Conservation (phyloP, 2,888 invertebrate genomes). For the Nysson spinosus region DNA sequence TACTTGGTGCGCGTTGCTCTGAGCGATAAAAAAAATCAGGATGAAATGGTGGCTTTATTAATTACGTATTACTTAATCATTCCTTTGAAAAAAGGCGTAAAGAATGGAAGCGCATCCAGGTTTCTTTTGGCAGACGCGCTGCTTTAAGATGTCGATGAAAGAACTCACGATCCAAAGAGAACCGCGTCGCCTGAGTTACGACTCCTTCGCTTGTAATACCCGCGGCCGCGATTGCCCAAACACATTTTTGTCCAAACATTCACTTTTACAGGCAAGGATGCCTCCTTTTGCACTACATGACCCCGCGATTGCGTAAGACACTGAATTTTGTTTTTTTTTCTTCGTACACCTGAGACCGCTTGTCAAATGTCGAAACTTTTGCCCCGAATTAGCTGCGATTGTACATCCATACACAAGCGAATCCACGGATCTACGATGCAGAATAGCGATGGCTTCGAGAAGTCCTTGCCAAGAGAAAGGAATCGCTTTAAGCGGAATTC, state of each 20-base stretch:
- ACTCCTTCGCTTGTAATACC: not conserved
- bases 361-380: slow-evolving; percentile 52
- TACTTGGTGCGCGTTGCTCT: slow-evolving; percentile 42
- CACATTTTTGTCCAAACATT: slow-evolving; percentile 61
- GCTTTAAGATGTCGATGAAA: slow-evolving; percentile 29
- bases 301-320: slow-evolving; percentile 37
- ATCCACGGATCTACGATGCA: slow-evolving; percentile 16
- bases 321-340: slow-evolving; percentile 22
- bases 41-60: slow-evolving; percentile 57
- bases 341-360: not conserved
- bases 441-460: slow-evolving; percentile 33
- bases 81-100: slow-evolving; percentile 12
- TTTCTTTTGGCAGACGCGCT: slow-evolving; percentile 17
- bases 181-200: slow-evolving; percentile 1
- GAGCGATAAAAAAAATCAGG: slow-evolving; percentile 49
- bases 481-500: too few relatives aligned
- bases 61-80: slow-evolving; percentile 61
- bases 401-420: slow-evolving; percentile 32
- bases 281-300: slow-evolving; percentile 29
- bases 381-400: slow-evolving; percentile 57
- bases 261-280: slow-evolving; percentile 57
- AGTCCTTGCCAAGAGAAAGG: too few relatives aligned
- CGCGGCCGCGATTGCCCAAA: slow-evolving; percentile 42
- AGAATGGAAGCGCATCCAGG: slow-evolving; percentile 48
- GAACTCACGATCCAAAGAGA: slow-evolving; percentile 9